Base-by-base conservation (phyloP, 1,140 invertebrate genomes). In the Magallana angulata region DNA sequence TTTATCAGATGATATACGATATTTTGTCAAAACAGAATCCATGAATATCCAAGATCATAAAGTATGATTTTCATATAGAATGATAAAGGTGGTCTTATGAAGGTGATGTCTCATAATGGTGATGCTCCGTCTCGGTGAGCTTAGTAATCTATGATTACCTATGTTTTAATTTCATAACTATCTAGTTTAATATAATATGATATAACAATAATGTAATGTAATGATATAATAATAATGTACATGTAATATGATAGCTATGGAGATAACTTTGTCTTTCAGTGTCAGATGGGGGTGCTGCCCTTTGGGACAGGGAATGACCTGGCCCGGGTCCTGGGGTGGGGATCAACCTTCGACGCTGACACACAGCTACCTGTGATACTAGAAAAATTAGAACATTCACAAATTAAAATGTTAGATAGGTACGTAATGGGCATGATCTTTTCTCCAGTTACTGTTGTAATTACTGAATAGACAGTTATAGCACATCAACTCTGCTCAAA, bases 301-400 rank as follows among this genome's bases (percentile, higher is more conserved):
- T 96, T 99, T 92, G 98, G 98, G 30, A 99, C 98, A 0, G 98
- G 98, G 57, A 99, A 99, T 94, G 98, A 99, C 94, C 95, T 99
- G 87, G 98, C 98, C 0, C 95, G 98, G 24, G 98, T 99, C 0
- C 95, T 99, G 9, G 98, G 98, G n/a, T 99, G 98, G 98, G 98
- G 98, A 24, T 96, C 97, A 11, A 97, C 97, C 1, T 99, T 98
- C 94, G 98, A 99, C 93, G 98, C 99, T 93, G 98, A 99, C 91
- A 97, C 98, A 7, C 97, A 99, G 95, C 95, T 99, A 68, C 97
- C 98, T 16, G 97, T 98, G 91, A 96, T 99, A 57, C 95, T 99
- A 8, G 98, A 99, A 92, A 97, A 97, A 88, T 98, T 99, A 93
- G 98, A 99, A 95, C 97, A 97, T 91, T 98, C 98, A 9, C 97